Evolutionary conservation across 2,113 vertebrate genomes (phyloP).

Genomic region (Coptodon bakossiorum): DNA sequence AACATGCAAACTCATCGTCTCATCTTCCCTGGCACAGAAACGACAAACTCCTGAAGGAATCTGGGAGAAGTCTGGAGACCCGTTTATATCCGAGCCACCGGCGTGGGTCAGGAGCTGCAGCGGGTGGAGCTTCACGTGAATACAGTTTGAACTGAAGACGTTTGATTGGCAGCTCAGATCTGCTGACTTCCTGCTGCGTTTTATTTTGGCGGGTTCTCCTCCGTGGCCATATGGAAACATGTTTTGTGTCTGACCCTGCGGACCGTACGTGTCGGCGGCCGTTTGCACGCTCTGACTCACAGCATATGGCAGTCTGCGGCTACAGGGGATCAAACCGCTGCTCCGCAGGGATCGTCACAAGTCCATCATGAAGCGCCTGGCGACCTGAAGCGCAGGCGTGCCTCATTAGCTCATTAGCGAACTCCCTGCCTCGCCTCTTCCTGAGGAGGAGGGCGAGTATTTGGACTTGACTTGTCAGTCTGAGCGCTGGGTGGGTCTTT

Average conservation of each 20-base stretch:
- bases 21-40: background rate
- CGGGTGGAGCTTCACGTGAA: background rate
- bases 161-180: conserved; percentile 21
- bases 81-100: background rate
- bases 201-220: background rate
- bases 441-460: background rate
- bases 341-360: background rate
- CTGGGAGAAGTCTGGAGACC: background rate
- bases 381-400: conserved; percentile 75
- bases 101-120: background rate
- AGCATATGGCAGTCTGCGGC: conserved; percentile 79
- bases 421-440: conserved; percentile 25
- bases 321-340: background rate
- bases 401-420: conserved; percentile 73
- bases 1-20: background rate
- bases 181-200: background rate
- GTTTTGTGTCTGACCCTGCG: conserved; percentile 77
- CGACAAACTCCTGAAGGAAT: background rate
- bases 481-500: background rate
- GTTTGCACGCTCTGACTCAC: conserved; percentile 74
- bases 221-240: conserved; percentile 82
- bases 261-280: conserved; percentile 70
- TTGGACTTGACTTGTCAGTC: conserved; percentile 11
- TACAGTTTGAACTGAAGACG: background rate
- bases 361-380: conserved; percentile 83